These are phyloP conservation scores for Papilio dardanus DNA, from an alignment of 1,140 invertebrate species.

Conservation along the genomic window DNA sequence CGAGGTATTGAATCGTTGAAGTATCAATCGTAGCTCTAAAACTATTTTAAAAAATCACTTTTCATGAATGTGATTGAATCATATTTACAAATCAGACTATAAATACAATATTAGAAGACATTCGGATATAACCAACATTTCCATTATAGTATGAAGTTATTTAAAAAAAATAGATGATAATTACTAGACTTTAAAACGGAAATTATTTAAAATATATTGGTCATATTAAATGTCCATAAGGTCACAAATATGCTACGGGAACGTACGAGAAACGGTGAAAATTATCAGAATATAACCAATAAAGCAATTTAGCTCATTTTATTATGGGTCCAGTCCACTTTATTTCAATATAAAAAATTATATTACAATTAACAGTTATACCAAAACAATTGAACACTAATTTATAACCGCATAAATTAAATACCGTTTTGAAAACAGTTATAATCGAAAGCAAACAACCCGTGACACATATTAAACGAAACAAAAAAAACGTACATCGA, in stretches of 20 bases:
- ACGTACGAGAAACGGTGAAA: too few species aligned
- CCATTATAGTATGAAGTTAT: too few species aligned
- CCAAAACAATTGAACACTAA: background rate
- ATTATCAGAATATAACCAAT: too few species aligned
- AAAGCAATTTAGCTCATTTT: too few species aligned
- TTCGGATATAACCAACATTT: too few species aligned
- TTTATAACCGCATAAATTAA: background rate
- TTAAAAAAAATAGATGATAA: too few species aligned
- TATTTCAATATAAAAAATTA: background rate
- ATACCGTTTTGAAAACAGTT: background rate
- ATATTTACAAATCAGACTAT: background rate
- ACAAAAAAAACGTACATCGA: background rate
- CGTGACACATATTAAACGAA: background rate
- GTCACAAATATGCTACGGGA: too few species aligned
- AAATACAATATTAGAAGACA: background rate
- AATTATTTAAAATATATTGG: too few species aligned
- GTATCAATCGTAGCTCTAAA: background rate
- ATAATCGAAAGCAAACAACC: background rate
- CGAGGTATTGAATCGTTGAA: slow-evolving; percentile 9
- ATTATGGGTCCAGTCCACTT: too few species aligned
- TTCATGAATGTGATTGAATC: background rate
- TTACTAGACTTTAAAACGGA: too few species aligned
- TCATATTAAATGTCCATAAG: too few species aligned
- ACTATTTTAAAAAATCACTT: background rate
- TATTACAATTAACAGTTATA: background rate